Conservation (phyloP, 2,888 invertebrate species). For the Belgica antarctica region DNA sequence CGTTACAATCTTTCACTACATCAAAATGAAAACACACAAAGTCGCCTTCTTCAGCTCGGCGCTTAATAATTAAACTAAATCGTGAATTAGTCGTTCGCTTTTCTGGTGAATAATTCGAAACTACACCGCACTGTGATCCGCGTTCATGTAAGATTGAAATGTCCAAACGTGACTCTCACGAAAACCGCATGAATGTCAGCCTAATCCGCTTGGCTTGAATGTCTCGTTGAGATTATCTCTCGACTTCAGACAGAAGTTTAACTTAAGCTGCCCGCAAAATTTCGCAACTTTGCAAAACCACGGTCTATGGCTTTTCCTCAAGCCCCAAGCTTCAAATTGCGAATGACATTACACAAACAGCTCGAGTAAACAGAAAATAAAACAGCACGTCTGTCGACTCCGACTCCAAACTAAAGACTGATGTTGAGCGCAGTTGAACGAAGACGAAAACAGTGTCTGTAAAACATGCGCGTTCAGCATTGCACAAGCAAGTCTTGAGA, state of each 20-base stretch:
- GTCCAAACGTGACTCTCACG: background rate
- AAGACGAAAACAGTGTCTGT: slow-evolving; percentile 10
- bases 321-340: background rate
- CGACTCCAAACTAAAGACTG: slow-evolving; percentile 33
- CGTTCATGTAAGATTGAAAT: background rate
- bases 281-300: background rate
- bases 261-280: background rate
- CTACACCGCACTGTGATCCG: background rate
- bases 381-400: slow-evolving; percentile 10
- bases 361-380: slow-evolving; percentile 22
- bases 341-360: slow-evolving; percentile 8
- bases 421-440: background rate
- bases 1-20: background rate
- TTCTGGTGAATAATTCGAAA: background rate
- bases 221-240: no score
- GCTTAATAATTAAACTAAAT: background rate
- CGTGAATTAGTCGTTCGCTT: background rate
- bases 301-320: background rate
- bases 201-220: slow-evolving; percentile 7
- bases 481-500: slow-evolving; percentile 5
- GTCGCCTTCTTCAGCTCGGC: no score
- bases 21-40: background rate
- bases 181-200: background rate
- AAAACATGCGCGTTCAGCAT: slow-evolving; percentile 33
- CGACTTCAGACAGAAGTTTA: background rate